Evolutionary conservation across 2,797 vertebrate species (phyloP).

Genomic region (Antrozous pallidus): DNA sequence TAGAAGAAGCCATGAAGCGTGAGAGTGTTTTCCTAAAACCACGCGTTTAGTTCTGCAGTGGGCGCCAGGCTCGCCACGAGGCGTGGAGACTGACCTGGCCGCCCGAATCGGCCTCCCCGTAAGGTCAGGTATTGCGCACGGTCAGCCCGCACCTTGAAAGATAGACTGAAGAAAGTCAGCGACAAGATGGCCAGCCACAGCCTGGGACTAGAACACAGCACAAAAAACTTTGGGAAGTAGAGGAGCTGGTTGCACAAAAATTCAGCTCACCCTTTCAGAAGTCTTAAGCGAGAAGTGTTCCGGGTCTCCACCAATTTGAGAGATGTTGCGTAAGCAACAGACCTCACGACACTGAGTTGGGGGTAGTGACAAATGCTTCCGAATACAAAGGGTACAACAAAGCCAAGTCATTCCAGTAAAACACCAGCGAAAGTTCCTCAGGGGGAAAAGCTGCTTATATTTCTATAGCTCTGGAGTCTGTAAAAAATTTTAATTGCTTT

Average conservation of each 20-base stretch:
- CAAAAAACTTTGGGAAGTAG: no score
- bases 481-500: not conserved
- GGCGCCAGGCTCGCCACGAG: not conserved
- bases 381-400: not conserved
- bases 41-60: not conserved
- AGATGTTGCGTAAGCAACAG: not conserved
- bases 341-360: not conserved
- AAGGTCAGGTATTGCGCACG: not conserved
- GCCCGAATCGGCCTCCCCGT: not conserved
- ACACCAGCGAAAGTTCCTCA: not conserved
- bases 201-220: not conserved
- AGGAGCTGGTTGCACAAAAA: not conserved
- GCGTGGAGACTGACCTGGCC: not conserved
- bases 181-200: not conserved
- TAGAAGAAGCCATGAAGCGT: not conserved
- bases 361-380: not conserved
- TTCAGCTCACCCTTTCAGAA: not conserved
- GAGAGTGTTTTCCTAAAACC: not conserved
- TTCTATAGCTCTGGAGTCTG: not conserved
- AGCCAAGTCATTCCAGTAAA: not conserved
- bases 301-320: not conserved
- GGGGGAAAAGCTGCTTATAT: not conserved
- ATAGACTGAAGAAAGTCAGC: not conserved
- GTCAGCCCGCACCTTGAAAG: not conserved
- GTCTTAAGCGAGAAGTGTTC: not conserved